Percentiles rank a stretch among this genome's conserved stretches.
Evolutionary conservation across 1,140 invertebrate genomes (phyloP).

Genomic region (Lasioglossum albipes): DNA sequence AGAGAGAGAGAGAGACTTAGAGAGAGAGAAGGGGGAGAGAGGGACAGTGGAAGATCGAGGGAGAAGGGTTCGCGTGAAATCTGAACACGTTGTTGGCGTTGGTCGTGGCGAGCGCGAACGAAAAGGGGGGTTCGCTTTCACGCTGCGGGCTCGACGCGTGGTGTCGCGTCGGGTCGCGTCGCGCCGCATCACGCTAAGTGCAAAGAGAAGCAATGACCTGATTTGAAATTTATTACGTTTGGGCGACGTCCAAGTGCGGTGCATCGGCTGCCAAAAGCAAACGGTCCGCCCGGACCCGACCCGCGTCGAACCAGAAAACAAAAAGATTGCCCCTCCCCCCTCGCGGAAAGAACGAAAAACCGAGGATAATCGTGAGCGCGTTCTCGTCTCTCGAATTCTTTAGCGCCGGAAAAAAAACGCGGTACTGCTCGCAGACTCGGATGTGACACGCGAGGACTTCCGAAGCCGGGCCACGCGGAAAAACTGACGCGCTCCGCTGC

Average conservation of each 20-base stretch:
- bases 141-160: conserved; percentile 18
- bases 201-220: conserved; percentile 68
- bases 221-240: conserved; percentile 71
- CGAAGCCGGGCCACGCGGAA: too few relatives aligned
- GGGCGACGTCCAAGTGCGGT: conserved; percentile 65
- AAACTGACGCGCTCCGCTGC: too few relatives aligned
- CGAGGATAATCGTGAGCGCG: background rate
- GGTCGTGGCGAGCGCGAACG: background rate
- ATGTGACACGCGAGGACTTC: background rate
- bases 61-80: background rate
- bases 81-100: conserved; percentile 3
- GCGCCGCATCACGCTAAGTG: conserved; percentile 47
- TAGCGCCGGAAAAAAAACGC: background rate
- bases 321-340: background rate
- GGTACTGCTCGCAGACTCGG: background rate
- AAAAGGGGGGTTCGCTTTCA: conserved; percentile 19
- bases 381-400: conserved; percentile 26
- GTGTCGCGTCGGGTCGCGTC: conserved; percentile 17
- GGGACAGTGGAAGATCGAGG: background rate
- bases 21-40: background rate
- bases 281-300: background rate
- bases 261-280: conserved; percentile 65
- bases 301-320: conserved; percentile 14
- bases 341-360: conserved; percentile 4
- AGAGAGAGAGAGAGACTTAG: too few relatives aligned